Evolutionary conservation across 2,797 vertebrate genomes (phyloP).

Genomic region (Pteronotus mesoamericanus): DNA sequence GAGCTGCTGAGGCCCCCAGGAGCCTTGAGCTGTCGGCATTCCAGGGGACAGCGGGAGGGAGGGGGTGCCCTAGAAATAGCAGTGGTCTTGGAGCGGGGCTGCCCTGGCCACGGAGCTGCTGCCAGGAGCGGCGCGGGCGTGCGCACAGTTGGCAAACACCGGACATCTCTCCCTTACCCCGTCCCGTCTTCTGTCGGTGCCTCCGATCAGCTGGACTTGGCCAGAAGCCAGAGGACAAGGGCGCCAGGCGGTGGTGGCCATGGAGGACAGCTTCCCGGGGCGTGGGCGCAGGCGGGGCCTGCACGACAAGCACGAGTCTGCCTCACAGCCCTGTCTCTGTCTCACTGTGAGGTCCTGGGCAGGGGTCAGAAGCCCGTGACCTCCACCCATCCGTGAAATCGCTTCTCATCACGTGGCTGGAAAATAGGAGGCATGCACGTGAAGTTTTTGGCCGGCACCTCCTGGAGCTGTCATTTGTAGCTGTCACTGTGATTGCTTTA

Average conservation of each 20-base stretch:
- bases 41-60: neutral
- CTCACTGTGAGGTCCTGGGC: neutral
- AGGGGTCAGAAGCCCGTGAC: neutral
- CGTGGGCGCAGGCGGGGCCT: fast-evolving
- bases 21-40: neutral
- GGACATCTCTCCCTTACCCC: neutral
- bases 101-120: neutral
- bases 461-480: neutral
- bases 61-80: neutral
- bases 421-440: neutral
- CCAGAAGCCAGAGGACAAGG: neutral
- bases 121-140: neutral
- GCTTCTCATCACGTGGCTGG: neutral
- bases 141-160: neutral
- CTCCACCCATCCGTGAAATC: neutral
- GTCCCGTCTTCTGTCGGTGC: neutral
- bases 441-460: neutral
- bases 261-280: neutral
- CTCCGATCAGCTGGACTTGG: neutral
- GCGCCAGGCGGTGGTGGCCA: neutral
- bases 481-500: neutral
- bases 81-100: neutral
- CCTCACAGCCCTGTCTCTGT: fast-evolving
- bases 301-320: neutral
- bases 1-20: neutral